Evolutionary conservation across 2,888 invertebrate genomes (phyloP).

Genomic region (Adineta ricciae): DNA sequence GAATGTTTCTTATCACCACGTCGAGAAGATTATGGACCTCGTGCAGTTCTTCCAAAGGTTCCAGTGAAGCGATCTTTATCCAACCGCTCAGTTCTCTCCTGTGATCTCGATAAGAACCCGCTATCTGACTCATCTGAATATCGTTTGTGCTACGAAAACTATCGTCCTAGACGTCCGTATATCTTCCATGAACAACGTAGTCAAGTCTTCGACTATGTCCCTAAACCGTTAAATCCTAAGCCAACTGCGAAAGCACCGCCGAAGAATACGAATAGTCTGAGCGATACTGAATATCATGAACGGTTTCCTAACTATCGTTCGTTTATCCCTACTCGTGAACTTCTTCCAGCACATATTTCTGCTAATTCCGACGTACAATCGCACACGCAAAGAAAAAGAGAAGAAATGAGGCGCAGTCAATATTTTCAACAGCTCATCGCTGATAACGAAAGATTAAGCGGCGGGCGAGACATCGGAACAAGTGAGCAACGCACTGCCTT

Average conservation of each 20-base stretch:
- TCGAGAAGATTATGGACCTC: neutral
- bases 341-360: neutral
- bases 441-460: neutral
- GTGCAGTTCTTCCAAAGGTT: neutral
- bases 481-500: conserved; percentile 18
- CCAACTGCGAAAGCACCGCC: neutral
- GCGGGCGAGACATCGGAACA: neutral
- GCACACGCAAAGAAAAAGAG: neutral
- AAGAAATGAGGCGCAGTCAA: neutral
- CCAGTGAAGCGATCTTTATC: neutral
- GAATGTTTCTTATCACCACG: neutral
- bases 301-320: conserved; percentile 5
- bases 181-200: neutral
- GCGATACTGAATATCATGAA: conserved; percentile 1
- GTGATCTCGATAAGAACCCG: neutral
- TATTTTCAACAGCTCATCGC: neutral
- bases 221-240: neutral
- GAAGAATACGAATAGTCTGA: neutral
- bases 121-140: neutral
- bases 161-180: conserved; percentile 5
- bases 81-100: neutral
- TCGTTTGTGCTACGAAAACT: neutral
- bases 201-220: neutral
- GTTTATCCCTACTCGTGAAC: neutral
- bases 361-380: neutral